These are phyloP conservation scores for Oryzias dopingdopingensis DNA, from an alignment of 2,797 vertebrate genomes.

Conservation along the genomic window DNA sequence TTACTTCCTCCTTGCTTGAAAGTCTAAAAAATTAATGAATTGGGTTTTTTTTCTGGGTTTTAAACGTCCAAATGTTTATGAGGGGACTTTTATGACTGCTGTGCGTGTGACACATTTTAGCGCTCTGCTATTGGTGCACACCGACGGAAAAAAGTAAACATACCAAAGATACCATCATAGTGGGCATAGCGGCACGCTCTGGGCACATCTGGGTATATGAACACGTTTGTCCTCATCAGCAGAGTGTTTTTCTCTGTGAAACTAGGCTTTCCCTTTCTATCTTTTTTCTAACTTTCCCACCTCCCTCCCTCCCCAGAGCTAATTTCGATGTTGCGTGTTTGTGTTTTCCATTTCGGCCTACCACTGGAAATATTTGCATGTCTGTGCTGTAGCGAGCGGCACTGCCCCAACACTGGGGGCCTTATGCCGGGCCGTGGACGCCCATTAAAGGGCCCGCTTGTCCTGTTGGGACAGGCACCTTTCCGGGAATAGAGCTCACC, in stretches of 20 bases:
- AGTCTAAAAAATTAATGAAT: background rate
- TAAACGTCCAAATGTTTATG: constrained; percentile 6
- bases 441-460: constrained; percentile 78
- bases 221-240: constrained; percentile 66
- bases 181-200: constrained; percentile 45
- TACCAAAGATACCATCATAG: constrained; percentile 38
- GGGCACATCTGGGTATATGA: constrained; percentile 70
- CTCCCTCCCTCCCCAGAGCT: constrained; percentile 54
- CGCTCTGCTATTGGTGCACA: constrained; percentile 17
- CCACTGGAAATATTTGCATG: constrained; percentile 85
- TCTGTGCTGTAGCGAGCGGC: constrained; percentile 76
- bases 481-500: constrained; percentile 79
- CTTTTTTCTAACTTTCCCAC: constrained; percentile 56
- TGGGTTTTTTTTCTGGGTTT: background rate
- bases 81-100: constrained; percentile 4
- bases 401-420: constrained; percentile 77
- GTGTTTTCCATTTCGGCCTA: constrained; percentile 83
- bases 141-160: constrained; percentile 35
- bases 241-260: constrained; percentile 59
- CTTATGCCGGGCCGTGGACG: constrained; percentile 74
- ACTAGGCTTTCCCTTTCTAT: constrained; percentile 68
- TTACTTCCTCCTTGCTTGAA: constrained; percentile 10
- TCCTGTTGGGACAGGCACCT: constrained; percentile 76
- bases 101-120: constrained; percentile 22
- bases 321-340: constrained; percentile 82